Evolutionary conservation across 2,113 vertebrate species (phyloP), one percentile per base, ranked within the genome.

Genomic region (Saguinus imperator): DNA sequence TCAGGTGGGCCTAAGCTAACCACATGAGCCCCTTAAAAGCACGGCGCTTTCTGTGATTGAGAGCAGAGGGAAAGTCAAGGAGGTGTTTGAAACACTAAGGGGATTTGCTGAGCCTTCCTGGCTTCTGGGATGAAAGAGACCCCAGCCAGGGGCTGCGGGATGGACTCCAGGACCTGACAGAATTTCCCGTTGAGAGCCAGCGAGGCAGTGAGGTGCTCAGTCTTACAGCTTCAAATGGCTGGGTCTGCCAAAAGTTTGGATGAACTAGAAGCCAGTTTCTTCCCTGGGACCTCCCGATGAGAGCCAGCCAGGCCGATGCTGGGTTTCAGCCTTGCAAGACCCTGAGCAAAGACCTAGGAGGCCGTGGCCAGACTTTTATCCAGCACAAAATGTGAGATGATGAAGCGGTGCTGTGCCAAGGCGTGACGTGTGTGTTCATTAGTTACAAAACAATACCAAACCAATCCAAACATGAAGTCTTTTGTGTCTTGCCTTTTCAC

Each of bases 131-230:
- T 21, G 45, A 17, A 94, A 16, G n/a, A 16, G 1, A 3, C 8
- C 45, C 18, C 14, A 0, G 5, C 45, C 0, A 0, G 40, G 68
- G 55, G 35, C 17, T 5, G 25, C 57, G 27, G 32, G 10, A 40
- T 20, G 23, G 43, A 10, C 5, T 40, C 66, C 3, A 4, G 25
- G 77, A 7, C 12, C 48, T 12, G 48, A 57, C 7, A 16, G 29
- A 45, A 37, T 12, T 12, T 8, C n/a, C 61, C 8, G 1, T 0
- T 2, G 4, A 23, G 66, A 58, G 20, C 8, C 18, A 1, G 14
- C 0, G 0, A 20, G 9, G 7, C 58, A 43, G 18, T 3, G 57
- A n/a, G 79, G n/a, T 29, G 5, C 68, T 23, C n/a, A 2, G 8
- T 9, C 17, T 45, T 17, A 11, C 17, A 27, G 23, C 7, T 12